Evolutionary conservation across 2,797 vertebrate genomes (phyloP).

Genomic region (Trachops cirrhosus): DNA sequence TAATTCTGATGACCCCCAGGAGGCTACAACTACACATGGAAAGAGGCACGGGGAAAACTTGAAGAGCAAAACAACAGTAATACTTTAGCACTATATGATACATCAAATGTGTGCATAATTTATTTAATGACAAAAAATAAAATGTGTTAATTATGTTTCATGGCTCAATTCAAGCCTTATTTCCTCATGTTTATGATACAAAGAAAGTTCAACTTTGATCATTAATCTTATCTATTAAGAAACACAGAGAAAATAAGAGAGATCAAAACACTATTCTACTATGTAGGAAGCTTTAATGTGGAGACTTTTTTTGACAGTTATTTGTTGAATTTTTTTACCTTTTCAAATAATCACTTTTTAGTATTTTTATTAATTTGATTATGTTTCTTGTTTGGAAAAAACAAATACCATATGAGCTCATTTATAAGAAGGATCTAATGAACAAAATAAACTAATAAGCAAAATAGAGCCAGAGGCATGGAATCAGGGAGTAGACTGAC

Average conservation of each 20-base stretch:
- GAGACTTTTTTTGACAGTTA: background rate
- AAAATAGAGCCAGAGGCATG: background rate
- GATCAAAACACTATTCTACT: background rate
- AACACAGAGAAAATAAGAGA: background rate
- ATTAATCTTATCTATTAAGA: background rate
- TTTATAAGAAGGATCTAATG: background rate
- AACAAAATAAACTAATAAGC: background rate
- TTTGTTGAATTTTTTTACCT: background rate
- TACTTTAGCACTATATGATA: background rate
- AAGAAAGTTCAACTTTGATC: background rate
- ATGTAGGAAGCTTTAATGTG: background rate
- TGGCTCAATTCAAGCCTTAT: background rate
- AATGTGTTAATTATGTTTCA: background rate
- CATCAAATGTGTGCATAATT: background rate
- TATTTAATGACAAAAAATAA: background rate
- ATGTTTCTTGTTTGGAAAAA: background rate
- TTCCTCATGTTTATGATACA: background rate
- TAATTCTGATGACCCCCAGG: background rate
- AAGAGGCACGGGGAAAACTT: background rate
- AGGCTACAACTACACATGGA: background rate
- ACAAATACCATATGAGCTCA: background rate
- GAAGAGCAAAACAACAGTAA: background rate
- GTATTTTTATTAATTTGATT: background rate
- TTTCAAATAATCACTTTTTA: background rate
- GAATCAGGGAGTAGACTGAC: background rate